A percentile compares a stretch with the other conserved stretches of the same genome.
Conservation (phyloP, 2,113 vertebrate genomes). For the Strix uralensis region DNA sequence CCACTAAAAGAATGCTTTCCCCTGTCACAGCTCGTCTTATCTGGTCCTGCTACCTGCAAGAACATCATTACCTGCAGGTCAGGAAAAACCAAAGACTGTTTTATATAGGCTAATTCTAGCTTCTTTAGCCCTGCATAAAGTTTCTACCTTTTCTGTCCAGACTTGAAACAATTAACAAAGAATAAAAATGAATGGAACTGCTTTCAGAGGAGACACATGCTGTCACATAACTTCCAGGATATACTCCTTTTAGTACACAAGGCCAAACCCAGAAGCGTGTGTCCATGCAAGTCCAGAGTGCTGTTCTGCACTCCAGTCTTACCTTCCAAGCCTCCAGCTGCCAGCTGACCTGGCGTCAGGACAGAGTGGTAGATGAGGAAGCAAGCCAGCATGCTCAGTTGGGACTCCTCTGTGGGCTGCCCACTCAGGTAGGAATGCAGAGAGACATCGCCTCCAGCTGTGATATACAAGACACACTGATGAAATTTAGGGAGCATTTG, state of each 20-base stretch:
- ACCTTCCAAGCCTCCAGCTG: slow-evolving; percentile 83
- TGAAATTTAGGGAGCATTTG: not conserved
- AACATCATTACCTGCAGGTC: not conserved
- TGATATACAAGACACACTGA: not conserved
- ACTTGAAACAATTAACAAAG: not conserved
- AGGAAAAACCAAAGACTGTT: not conserved
- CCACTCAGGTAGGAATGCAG: slow-evolving; percentile 83
- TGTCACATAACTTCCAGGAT: not conserved
- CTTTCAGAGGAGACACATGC: not conserved
- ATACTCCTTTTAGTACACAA: not conserved
- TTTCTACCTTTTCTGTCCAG: too few relatives aligned
- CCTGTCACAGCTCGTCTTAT: not conserved
- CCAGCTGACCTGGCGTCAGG: slow-evolving; percentile 79
- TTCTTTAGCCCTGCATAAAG: not conserved
- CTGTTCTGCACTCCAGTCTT: not conserved
- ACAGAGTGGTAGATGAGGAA: slow-evolving; percentile 92
- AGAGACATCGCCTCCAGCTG: slow-evolving; percentile 81
- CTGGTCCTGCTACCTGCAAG: not conserved
- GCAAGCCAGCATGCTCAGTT: slow-evolving; percentile 84
- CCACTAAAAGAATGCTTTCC: not conserved
- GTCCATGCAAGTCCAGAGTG: too few relatives aligned
- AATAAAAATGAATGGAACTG: not conserved
- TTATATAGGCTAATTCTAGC: not conserved
- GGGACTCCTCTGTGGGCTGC: slow-evolving; percentile 70
- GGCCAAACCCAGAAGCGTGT: not conserved